A percentile compares a stretch with the other conserved stretches of the same genome.
Evolutionary conservation across 2,113 vertebrate species (phyloP).

Genomic region (Corvus hawaiiensis): DNA sequence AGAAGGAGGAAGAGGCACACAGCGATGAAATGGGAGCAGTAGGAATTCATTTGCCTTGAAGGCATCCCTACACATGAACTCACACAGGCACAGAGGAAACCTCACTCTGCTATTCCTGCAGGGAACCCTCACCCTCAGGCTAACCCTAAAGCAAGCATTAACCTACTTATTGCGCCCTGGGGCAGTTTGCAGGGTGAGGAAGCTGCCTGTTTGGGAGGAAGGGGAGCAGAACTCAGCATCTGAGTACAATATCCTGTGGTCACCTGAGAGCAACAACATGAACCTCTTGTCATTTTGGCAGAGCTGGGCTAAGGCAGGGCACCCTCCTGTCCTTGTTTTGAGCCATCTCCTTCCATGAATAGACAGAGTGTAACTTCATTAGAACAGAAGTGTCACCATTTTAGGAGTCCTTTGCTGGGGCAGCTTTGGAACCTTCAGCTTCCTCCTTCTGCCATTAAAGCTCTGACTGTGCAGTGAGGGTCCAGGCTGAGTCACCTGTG

Average conservation of each 20-base stretch:
- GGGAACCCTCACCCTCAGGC: slow-evolving; percentile 68
- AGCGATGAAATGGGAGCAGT: not conserved
- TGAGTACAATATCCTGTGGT: not conserved
- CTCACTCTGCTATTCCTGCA: not conserved
- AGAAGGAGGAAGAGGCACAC: not conserved
- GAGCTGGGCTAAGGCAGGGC: not conserved
- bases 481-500: not conserved
- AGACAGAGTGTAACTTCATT: not conserved
- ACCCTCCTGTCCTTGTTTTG: not conserved
- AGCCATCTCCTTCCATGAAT: not conserved
- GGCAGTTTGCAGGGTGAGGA: slow-evolving; percentile 49
- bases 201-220: slow-evolving; percentile 25
- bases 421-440: not conserved
- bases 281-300: not conserved
- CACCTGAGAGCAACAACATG: not conserved
- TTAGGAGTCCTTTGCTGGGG: not conserved
- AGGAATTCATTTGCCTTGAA: not conserved
- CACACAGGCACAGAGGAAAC: not conserved
- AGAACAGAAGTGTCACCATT: not conserved
- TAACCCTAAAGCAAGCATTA: slow-evolving; percentile 71
- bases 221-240: slow-evolving; percentile 19
- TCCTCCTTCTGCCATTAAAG: not conserved
- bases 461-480: not conserved
- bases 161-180: slow-evolving; percentile 66
- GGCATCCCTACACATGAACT: not conserved